Evolutionary conservation across 1,140 invertebrate species (phyloP).

Genomic region (Venustaconcha ellipsiformis): DNA sequence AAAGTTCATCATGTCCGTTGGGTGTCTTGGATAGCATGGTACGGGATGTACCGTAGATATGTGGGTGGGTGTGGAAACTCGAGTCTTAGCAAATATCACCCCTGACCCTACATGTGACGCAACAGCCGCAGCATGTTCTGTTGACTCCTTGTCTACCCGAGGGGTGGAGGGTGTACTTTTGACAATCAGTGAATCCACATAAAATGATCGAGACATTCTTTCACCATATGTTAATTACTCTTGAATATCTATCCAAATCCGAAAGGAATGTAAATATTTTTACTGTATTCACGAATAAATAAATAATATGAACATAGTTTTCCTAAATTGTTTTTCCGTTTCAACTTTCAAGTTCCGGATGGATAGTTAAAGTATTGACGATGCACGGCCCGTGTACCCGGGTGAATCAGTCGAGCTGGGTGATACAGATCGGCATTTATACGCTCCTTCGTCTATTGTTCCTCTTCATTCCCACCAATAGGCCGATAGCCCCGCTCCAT

Average conservation of each 20-base stretch:
- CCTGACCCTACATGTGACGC: constrained; percentile 3
- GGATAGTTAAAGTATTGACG: too few relatives aligned
- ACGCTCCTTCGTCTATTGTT: too few relatives aligned
- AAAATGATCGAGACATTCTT: constrained; percentile 50
- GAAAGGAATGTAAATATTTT: too few relatives aligned
- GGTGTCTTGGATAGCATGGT: constrained; percentile 49
- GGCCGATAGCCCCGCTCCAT: too few relatives aligned
- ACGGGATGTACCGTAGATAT: constrained; percentile 34
- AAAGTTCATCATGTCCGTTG: constrained; percentile 43
- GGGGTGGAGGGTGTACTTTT: constrained; percentile 28
- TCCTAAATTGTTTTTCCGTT: too few relatives aligned
- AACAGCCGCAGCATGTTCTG: neutral
- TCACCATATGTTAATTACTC: neutral
- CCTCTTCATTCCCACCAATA: too few relatives aligned
- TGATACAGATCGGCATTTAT: too few relatives aligned
- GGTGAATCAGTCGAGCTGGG: too few relatives aligned
- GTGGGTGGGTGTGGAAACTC: constrained; percentile 21
- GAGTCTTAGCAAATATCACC: constrained; percentile 11
- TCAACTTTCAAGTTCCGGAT: too few relatives aligned
- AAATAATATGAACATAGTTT: too few relatives aligned
- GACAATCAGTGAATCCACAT: constrained; percentile 48
- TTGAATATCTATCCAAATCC: neutral
- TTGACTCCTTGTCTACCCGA: neutral
- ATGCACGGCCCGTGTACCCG: too few relatives aligned
- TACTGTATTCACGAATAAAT: too few relatives aligned